Conservation (phyloP, 2,888 invertebrate species). For the Leistus spinibarbis region DNA sequence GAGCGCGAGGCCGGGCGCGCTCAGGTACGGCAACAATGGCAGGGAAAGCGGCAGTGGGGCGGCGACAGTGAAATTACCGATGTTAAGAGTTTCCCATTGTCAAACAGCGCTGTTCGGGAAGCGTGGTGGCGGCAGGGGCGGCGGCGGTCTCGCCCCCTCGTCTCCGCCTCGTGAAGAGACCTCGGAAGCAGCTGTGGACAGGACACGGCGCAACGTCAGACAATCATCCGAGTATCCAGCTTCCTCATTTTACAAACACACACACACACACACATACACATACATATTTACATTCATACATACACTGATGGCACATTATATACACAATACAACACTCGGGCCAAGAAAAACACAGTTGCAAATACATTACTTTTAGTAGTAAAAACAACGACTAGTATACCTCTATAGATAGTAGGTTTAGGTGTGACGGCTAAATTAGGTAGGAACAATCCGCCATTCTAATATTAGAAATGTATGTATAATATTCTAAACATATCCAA, state of each 20-base stretch:
- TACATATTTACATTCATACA: background rate
- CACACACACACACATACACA: background rate
- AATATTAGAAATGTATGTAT: background rate
- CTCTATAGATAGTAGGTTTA: background rate
- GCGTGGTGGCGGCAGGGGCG: conserved; percentile 80
- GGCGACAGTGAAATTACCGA: conserved; percentile 58
- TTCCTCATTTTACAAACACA: background rate
- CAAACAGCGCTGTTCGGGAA: conserved; percentile 81
- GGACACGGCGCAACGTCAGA: conserved; percentile 1
- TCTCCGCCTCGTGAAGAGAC: conserved; percentile 80
- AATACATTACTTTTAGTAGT: background rate
- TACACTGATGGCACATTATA: background rate
- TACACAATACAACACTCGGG: background rate
- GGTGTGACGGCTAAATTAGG: background rate
- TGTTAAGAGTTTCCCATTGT: conserved; percentile 74
- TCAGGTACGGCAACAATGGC: conserved; percentile 54
- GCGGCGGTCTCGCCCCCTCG: conserved; percentile 70
- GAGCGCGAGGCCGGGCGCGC: conserved; percentile 59
- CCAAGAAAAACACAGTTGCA: background rate
- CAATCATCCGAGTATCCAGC: conserved; percentile 2
- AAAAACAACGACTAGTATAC: background rate
- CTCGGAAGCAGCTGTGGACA: conserved; percentile 77
- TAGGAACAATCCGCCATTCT: background rate
- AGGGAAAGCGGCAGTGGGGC: conserved; percentile 37
- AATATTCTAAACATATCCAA: background rate